Evolutionary conservation across 1,140 invertebrate species (phyloP).

Genomic region (Trichonephila clavipes): DNA sequence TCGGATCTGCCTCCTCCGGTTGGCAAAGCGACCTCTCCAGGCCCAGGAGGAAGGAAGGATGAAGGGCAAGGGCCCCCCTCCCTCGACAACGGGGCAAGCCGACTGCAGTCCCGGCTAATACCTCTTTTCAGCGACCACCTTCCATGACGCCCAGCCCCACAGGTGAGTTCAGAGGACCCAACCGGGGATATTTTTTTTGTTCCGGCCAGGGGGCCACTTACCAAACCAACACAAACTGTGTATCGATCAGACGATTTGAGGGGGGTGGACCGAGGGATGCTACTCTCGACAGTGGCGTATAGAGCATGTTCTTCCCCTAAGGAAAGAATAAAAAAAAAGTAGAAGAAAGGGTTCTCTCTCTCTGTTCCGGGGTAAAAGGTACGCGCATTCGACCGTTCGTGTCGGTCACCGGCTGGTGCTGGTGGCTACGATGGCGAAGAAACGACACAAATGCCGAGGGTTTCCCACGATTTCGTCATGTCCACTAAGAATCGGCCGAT

Average conservation of each 20-base stretch:
- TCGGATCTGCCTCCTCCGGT: constrained; percentile 44
- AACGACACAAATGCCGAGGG: constrained; percentile 8
- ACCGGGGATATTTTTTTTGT: background rate
- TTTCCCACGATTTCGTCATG: background rate
- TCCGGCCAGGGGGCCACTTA: background rate
- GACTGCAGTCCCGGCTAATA: constrained; percentile 64
- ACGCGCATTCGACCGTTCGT: constrained; percentile 39
- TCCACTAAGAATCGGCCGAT: constrained; percentile 3
- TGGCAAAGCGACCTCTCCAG: constrained; percentile 37
- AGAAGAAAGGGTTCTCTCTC: background rate
- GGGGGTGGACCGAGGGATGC: background rate
- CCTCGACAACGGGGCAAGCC: constrained; percentile 39
- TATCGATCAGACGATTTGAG: constrained; percentile 40
- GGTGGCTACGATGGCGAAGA: constrained; percentile 42
- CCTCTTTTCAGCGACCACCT: constrained; percentile 18
- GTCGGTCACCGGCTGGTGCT: constrained; percentile 14
- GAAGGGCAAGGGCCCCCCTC: constrained; percentile 52
- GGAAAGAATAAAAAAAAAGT: background rate
- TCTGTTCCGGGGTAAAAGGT: constrained; percentile 19
- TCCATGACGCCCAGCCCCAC: constrained; percentile 62
- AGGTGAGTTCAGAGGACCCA: constrained; percentile 21
- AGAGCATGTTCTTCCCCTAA: background rate
- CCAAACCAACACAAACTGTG: background rate
- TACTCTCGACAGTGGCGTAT: constrained; percentile 20
- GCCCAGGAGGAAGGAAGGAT: constrained; percentile 38